phyloP scores from a whole-genome alignment of 2,797 vertebrate genomes.

The Onychomys leucogaster region DNA sequence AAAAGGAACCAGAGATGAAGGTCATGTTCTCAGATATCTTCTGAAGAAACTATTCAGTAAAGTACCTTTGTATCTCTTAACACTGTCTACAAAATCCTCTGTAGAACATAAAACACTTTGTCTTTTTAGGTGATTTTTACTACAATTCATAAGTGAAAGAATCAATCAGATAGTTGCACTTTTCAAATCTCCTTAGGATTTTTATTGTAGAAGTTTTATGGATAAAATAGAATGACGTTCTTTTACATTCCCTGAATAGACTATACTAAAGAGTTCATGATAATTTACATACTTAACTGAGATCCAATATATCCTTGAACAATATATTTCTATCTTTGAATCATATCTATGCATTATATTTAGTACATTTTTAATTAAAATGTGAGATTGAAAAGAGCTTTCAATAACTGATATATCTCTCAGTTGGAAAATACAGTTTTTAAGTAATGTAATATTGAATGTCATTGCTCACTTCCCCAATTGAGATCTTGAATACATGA shows the following conservation, averaged over 20 bases:
- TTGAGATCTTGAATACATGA: neutral
- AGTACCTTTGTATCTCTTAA: neutral
- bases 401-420: neutral
- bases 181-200: neutral
- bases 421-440: neutral
- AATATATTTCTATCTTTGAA: neutral
- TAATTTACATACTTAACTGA: neutral
- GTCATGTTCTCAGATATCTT: too few species aligned
- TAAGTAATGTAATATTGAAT: neutral
- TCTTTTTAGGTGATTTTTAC: neutral
- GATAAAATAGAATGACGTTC: neutral
- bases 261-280: neutral
- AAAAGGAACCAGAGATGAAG: neutral
- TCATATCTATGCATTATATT: too few species aligned
- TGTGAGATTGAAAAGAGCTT: neutral
- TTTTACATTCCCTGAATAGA: neutral
- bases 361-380: neutral
- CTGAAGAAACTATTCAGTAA: neutral
- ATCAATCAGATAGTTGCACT: neutral
- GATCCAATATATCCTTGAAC: neutral
- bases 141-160: neutral
- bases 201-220: neutral
- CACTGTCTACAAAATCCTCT: neutral
- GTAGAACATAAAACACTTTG: neutral
- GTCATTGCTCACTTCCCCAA: neutral